Percentiles rank a stretch among this genome's conserved stretches.
These are phyloP conservation scores for Melanaphis sacchari DNA, from an alignment of 1,140 invertebrate genomes.

Conservation along the genomic window DNA sequence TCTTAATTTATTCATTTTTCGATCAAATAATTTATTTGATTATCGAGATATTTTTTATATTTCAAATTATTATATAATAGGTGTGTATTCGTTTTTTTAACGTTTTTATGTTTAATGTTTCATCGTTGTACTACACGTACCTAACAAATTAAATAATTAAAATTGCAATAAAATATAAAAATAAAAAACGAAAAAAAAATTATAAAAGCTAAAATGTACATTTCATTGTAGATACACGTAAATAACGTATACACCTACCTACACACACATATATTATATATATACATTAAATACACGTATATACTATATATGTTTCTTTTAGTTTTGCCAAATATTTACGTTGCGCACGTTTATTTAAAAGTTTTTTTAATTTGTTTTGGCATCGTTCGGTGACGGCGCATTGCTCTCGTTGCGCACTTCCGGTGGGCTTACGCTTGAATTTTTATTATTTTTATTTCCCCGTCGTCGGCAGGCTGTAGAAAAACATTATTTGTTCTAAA, in stretches of 20 bases:
- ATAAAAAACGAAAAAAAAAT: not conserved
- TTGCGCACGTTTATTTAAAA: slow-evolving; percentile 1
- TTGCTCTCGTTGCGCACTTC: not conserved
- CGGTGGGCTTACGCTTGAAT: not conserved
- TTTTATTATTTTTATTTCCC: not conserved
- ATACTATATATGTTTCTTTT: not conserved
- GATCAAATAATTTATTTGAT: no score
- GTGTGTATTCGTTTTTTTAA: not conserved
- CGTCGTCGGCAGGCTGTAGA: not conserved
- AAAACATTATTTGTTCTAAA: not conserved
- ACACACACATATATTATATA: not conserved
- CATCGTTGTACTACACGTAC: not conserved
- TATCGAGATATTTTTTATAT: no score
- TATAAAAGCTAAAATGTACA: not conserved
- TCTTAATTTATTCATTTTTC: no score
- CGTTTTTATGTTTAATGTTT: not conserved
- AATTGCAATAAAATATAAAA: not conserved
- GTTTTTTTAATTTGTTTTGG: slow-evolving; percentile 8
- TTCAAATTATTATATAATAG: no score
- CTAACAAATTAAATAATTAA: not conserved
- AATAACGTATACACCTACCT: not conserved
- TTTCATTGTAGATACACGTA: not conserved
- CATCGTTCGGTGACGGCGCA: not conserved
- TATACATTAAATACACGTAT: no score
- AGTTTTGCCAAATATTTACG: not conserved